Conservation (phyloP, 2,113 vertebrate species). For the Heterochromis multidens region DNA sequence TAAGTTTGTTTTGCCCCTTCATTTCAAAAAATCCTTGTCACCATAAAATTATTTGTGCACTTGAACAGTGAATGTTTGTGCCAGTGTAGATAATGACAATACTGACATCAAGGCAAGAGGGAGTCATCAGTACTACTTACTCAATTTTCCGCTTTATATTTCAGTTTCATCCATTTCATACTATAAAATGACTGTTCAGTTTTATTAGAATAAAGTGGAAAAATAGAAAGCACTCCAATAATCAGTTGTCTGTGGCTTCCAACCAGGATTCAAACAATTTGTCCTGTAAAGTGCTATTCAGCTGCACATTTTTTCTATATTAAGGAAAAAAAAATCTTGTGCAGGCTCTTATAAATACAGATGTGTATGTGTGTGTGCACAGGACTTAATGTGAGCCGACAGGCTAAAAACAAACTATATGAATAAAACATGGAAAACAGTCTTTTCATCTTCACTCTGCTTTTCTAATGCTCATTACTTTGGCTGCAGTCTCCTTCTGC, state of each 20-base stretch:
- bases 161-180: background rate
- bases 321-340: background rate
- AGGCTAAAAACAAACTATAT: conserved; percentile 69
- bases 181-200: background rate
- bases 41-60: background rate
- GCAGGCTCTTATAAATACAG: conserved; percentile 22
- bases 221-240: background rate
- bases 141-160: background rate
- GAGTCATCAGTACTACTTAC: background rate
- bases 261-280: conserved; percentile 10
- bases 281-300: conserved; percentile 26
- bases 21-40: background rate
- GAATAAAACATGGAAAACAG: conserved; percentile 65
- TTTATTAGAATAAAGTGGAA: background rate
- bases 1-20: background rate
- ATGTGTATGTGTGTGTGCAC: conserved; percentile 43
- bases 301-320: background rate
- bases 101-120: background rate
- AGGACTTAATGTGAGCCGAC: conserved; percentile 47
- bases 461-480: conserved; percentile 68
- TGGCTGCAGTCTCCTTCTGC: conserved; percentile 34
- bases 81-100: background rate
- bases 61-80: background rate
- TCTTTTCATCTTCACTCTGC: conserved; percentile 65
- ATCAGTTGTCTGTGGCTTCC: background rate